phyloP scores from a whole-genome alignment of 2,113 vertebrate genomes.

The Ramphastos sulfuratus region DNA sequence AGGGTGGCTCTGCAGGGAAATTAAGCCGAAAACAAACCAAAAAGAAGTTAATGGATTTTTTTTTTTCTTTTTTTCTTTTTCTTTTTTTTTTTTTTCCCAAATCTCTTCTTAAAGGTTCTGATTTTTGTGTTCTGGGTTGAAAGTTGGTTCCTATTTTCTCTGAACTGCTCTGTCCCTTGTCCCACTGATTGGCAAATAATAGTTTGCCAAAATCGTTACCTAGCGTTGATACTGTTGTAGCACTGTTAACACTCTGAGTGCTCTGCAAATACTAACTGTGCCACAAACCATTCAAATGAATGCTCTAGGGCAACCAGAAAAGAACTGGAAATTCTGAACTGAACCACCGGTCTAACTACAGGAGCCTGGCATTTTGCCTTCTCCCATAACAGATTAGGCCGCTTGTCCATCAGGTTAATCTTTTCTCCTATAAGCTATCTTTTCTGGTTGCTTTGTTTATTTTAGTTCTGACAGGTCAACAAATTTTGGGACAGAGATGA shows the following conservation, averaged over 20 bases:
- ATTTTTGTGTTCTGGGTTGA: conserved; percentile 63
- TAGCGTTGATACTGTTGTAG: conserved; percentile 67
- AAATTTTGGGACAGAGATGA: conserved; percentile 41
- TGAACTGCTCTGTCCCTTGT: conserved; percentile 59
- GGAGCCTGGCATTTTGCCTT: conserved; percentile 62
- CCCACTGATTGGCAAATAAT: conserved; percentile 50
- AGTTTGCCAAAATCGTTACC: conserved; percentile 63
- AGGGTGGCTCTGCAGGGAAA: conserved; percentile 68
- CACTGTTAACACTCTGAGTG: conserved; percentile 55
- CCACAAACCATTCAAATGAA: conserved; percentile 66
- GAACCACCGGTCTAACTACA: conserved; percentile 58
- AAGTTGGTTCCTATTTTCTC: conserved; percentile 63
- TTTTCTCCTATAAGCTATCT: conserved; percentile 51
- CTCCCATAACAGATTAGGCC: conserved; percentile 50
- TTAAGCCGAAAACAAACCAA: conserved; percentile 71
- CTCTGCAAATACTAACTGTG: conserved; percentile 70
- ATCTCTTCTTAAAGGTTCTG: conserved; percentile 69
- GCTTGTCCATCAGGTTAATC: conserved; percentile 51
- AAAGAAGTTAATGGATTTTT: conserved; percentile 73
- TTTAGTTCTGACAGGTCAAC: conserved; percentile 66
- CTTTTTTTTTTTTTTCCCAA: conserved; percentile 68
- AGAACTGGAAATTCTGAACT: conserved; percentile 63
- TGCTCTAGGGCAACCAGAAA: conserved; percentile 72
- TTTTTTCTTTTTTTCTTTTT: conserved; percentile 55
- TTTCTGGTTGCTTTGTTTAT: conserved; percentile 67